Evolutionary conservation across 1,140 invertebrate species (phyloP), one percentile per base, ranked within the genome.

Genomic region (Monomorium pharaonis): DNA sequence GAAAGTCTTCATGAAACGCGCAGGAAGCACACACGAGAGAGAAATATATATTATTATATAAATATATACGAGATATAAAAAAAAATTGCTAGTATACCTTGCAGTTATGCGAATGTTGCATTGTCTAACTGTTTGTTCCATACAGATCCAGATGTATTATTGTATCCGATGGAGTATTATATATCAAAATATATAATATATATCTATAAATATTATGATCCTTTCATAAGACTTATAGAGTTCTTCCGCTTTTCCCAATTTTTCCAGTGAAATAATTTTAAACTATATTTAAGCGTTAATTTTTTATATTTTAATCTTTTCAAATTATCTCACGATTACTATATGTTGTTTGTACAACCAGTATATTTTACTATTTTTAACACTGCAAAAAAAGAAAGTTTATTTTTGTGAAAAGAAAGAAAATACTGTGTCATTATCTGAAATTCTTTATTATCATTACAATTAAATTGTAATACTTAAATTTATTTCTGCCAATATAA

Each of bases 71-170:
- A 58, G 63, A 80, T 92, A 92, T 92, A 74, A 77, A 88, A 93
- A n/a, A 80, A 77, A 89, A 93, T 92, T 93, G 90, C 88, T 92
- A 90, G 88, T 94, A 91, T 90, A 93, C 90, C 92, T 92, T 92
- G 89, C 92, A 94, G 88, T 92, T 93, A 92, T 92, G 89, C 89
- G 78, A 92, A 92, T 91, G 92, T 93, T 93, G 90, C 92, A 94
- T 92, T 93, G 91, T 93, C 92, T 93, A 91, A 94, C 89, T 94
- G 91, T 93, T 92, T 90, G 91, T 93, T 93, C 91, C 92, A 94
- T 92, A 91, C 92, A 93, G 90, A 91, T 93, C 91, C 89, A 93
- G 92, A 91, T 93, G 91, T 94, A 93, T 93, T 92, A 93, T 93
- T 94, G 91, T 94, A 94, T 93, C 92, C 92, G 90, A 91, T 93